phyloP scores from a whole-genome alignment of 2,888 invertebrate genomes.

The Drosophila lutescens region DNA sequence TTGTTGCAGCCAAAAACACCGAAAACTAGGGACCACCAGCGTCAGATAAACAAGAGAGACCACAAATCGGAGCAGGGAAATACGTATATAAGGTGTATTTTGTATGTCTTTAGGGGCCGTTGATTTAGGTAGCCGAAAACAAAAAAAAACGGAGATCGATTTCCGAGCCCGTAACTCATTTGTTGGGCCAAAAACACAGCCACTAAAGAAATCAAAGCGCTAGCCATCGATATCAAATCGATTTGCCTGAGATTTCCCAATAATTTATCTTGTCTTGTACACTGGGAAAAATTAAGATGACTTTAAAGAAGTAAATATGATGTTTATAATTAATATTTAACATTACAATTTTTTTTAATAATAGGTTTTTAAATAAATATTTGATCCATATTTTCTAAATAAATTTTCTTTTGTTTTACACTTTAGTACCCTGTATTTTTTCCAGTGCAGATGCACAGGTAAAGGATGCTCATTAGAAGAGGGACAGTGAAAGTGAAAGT shows the following conservation, averaged over 20 bases:
- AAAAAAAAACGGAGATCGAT: conserved; percentile 16
- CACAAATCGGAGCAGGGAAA: conserved; percentile 28
- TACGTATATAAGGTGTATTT: background rate
- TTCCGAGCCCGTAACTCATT: conserved; percentile 73
- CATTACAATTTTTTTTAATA: no score
- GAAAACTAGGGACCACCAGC: conserved; percentile 65
- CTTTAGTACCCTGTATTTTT: background rate
- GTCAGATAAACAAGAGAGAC: conserved; percentile 59
- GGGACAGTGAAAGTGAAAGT: conserved; percentile 71
- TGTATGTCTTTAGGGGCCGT: background rate
- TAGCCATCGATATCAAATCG: conserved; percentile 73
- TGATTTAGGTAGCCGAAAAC: conserved; percentile 15
- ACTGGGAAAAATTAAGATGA: background rate
- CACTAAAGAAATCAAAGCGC: background rate
- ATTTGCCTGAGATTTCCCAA: conserved; percentile 63
- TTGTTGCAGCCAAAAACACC: conserved; percentile 50
- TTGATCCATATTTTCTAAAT: background rate
- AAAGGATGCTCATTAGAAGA: conserved; percentile 74
- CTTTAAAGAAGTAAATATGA: no score
- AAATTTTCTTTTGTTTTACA: background rate
- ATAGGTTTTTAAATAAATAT: no score
- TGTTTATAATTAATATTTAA: no score
- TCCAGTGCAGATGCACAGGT: conserved; percentile 50
- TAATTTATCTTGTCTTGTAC: conserved; percentile 54
- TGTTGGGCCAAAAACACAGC: conserved; percentile 12